Conservation (phyloP, 2,113 vertebrate genomes). For the Ceyx margarethae region DNA sequence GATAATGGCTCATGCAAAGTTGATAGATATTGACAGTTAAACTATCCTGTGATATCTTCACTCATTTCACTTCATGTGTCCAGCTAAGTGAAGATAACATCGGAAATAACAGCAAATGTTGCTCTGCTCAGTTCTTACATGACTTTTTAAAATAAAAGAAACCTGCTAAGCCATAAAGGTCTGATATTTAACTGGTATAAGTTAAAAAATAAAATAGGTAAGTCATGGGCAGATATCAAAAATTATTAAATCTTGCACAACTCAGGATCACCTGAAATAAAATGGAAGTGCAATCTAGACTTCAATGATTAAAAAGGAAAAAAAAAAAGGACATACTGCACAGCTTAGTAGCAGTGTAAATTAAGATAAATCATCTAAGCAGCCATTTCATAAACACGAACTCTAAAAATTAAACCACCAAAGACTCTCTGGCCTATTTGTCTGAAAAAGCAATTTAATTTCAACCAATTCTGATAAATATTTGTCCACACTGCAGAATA, state of each 20-base stretch:
- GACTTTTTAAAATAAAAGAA: background rate
- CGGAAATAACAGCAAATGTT: background rate
- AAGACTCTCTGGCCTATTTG: background rate
- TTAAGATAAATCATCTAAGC: background rate
- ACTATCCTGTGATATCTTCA: background rate
- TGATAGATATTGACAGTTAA: background rate
- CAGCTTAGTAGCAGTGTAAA: background rate
- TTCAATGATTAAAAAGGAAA: background rate
- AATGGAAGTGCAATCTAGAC: background rate
- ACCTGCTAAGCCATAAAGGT: background rate
- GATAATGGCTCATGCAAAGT: background rate
- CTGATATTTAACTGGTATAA: background rate
- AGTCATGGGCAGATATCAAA: background rate
- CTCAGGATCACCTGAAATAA: background rate
- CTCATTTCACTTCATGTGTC: background rate
- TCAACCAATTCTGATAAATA: background rate
- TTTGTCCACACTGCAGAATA: background rate
- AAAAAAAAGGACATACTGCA: background rate
- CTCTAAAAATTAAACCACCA: background rate
- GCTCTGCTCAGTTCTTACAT: background rate
- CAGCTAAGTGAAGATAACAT: accelerated
- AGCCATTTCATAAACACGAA: background rate
- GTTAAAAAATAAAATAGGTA: background rate
- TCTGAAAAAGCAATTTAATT: background rate
- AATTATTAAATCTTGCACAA: background rate